phyloP scores from a whole-genome alignment of 2,888 invertebrate genomes.

The Alsophila aescularia region DNA sequence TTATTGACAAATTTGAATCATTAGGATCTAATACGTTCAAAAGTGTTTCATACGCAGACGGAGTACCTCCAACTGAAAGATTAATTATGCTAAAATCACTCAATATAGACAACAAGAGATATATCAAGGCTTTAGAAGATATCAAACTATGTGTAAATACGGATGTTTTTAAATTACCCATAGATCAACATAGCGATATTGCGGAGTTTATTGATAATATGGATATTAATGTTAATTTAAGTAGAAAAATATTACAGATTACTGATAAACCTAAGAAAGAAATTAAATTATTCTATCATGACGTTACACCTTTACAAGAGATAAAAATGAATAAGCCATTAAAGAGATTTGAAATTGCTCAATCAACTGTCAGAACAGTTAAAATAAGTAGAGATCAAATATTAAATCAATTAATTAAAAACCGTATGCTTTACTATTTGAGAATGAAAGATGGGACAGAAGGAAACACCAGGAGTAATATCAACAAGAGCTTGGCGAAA shows the following conservation, averaged over 20 bases:
- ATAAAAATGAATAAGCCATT: too few species aligned
- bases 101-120: constrained; percentile 51
- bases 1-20: constrained; percentile 53
- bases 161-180: constrained; percentile 36
- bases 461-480: constrained; percentile 47
- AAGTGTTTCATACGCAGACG: constrained; percentile 47
- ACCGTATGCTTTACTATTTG: constrained; percentile 59
- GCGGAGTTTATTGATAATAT: constrained; percentile 58
- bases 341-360: neutral
- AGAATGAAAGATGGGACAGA: constrained; percentile 54
- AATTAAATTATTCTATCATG: neutral
- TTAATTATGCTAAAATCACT: constrained; percentile 62
- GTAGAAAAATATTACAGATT: constrained; percentile 42
- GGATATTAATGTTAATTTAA: constrained; percentile 51
- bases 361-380: constrained; percentile 19
- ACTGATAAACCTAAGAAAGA: neutral
- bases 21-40: constrained; percentile 57
- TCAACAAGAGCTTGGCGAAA: constrained; percentile 63
- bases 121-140: constrained; percentile 49
- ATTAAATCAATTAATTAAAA: constrained; percentile 67
- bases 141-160: constrained; percentile 46
- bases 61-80: constrained; percentile 55
- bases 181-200: constrained; percentile 46
- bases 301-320: too few species aligned
- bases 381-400: constrained; percentile 63